Base-by-base conservation (phyloP, 1,140 invertebrate genomes). In the Trachelipus rathkii region DNA sequence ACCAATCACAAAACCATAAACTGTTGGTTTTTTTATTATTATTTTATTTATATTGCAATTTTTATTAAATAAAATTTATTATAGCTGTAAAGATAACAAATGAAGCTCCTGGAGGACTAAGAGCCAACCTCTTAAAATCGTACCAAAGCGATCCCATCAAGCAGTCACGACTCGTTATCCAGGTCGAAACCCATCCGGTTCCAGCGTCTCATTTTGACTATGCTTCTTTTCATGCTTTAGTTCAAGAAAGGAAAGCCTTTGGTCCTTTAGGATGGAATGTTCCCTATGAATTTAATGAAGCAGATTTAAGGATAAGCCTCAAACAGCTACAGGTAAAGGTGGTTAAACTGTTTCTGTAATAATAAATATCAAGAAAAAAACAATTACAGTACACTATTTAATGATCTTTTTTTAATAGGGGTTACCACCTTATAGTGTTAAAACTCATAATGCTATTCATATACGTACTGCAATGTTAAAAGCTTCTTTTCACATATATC, bases 211-310 rank as follows among this genome's bases (percentile, higher is more conserved):
- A 84, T 98, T 43, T 98, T 92, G 92, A 44, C 86, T 98, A 15
- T 95, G 95, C 84, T 98, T 98, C 86, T 98, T n/a, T 98, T 87
- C 96, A 98, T 84, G 96, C 94, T 0, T 87, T 95, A 3, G 89
- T 97, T 10, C 94, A 95, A 85, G 96, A 98, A 84, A 87, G 96
- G 70, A 84, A 93, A 13, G 94, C 95, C 84, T 98, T 96, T 84
- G 95, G 95, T 0, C 91, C 96, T 0, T 89, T 97, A 53, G 96
- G 96, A 0, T 96, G 95, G 96, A 98, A 98, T 83, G 95, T 93
- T 71, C 90, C 91, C 0, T 98, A 98, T 82, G 95, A 96, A 83
- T 98, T 97, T 84, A 97, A 97, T 83, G 95, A 97, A 84, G 96
- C 95, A 0, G 96, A 98, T 86, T 86, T 98, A 7, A 87, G 92